Percentiles rank a stretch among this genome's conserved stretches.
These are phyloP conservation scores for Catocala nupta DNA, from an alignment of 2,888 invertebrate genomes.

Conservation along the genomic window DNA sequence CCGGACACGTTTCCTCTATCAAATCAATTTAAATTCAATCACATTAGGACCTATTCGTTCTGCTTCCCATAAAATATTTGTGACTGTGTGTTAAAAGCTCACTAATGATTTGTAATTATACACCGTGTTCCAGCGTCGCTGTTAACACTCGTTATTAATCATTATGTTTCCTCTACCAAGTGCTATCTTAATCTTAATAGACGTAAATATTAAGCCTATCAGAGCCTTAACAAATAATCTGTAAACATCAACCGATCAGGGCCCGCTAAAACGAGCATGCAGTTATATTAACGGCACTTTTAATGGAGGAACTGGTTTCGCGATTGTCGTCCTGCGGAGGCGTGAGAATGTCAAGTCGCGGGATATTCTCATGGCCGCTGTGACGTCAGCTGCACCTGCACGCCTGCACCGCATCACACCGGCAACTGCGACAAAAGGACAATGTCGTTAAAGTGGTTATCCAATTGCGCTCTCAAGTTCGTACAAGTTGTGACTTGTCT, in stretches of 20 bases:
- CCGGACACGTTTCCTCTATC: constrained; percentile 56
- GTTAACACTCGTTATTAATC: neutral
- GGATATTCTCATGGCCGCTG: constrained; percentile 78
- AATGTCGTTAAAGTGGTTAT: constrained; percentile 74
- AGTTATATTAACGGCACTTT: constrained; percentile 81
- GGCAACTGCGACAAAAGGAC: constrained; percentile 69
- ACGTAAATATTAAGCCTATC: constrained; percentile 39
- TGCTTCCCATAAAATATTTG: constrained; percentile 19
- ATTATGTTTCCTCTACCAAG: constrained; percentile 33
- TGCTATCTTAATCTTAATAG: constrained; percentile 34
- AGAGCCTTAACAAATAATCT: constrained; percentile 42
- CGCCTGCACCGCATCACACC: constrained; percentile 59
- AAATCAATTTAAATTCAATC: constrained; percentile 46
- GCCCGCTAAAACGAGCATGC: constrained; percentile 62
- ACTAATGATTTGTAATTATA: constrained; percentile 4
- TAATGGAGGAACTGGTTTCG: constrained; percentile 79
- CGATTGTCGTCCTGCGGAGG: constrained; percentile 77
- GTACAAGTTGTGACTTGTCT: constrained; percentile 64
- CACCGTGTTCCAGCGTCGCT: neutral
- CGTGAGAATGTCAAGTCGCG: constrained; percentile 82
- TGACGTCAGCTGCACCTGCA: constrained; percentile 81
- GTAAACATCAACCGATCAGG: constrained; percentile 55
- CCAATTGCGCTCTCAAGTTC: constrained; percentile 78
- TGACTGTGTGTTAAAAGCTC: constrained; percentile 1
- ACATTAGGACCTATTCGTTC: constrained; percentile 28